Conservation (phyloP, 35 echinoderm and acorn worm species). For the Lytechinus variegatus region DNA sequence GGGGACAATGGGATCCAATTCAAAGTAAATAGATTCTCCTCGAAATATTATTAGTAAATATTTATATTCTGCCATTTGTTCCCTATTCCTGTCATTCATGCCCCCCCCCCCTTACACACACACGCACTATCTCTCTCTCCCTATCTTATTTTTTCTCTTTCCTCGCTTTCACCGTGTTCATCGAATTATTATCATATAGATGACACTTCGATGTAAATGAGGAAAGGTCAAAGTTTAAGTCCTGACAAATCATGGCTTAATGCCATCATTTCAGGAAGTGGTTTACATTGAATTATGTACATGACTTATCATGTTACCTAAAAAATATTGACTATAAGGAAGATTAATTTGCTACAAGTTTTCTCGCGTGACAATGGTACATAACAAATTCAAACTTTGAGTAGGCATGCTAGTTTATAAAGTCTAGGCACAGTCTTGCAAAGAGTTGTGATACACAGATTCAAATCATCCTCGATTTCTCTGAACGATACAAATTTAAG, state of each 20-base stretch:
- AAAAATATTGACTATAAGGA: neutral
- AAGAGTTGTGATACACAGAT: too few relatives aligned
- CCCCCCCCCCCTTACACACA: too few relatives aligned
- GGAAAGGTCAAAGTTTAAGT: neutral
- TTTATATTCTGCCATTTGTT: neutral
- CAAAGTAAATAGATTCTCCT: neutral
- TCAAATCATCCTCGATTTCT: too few relatives aligned
- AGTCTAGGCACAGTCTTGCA: too few relatives aligned
- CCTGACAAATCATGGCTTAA: neutral
- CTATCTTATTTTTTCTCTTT: neutral
- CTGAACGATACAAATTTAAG: too few relatives aligned
- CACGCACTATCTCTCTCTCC: neutral
- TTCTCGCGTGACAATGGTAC: too few relatives aligned
- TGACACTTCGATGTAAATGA: too few relatives aligned
- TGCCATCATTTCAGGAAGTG: neutral
- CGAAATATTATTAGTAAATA: slow-evolving; percentile 6
- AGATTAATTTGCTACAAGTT: too few relatives aligned
- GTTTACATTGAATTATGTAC: neutral
- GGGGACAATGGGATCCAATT: neutral
- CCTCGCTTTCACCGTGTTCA: neutral
- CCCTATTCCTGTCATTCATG: neutral
- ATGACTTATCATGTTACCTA: neutral
- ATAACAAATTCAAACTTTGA: too few relatives aligned
- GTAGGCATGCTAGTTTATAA: too few relatives aligned
- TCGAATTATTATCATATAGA: too few relatives aligned